Evolutionary conservation across 2,888 invertebrate genomes (phyloP).

Genomic region (Pediacus dermestoides): DNA sequence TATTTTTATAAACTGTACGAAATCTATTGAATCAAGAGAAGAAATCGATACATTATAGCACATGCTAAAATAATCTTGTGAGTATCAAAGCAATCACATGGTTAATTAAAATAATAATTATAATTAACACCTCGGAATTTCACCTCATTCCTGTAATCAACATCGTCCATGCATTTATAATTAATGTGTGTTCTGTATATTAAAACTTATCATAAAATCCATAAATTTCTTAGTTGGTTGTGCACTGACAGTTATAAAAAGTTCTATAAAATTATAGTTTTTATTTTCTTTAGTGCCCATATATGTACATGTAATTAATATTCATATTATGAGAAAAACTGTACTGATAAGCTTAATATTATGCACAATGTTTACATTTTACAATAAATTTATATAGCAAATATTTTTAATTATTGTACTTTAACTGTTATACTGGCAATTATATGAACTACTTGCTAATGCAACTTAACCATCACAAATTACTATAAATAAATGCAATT

Average conservation of each 20-base stretch:
- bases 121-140: constrained; percentile 21
- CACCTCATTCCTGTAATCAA: constrained; percentile 9
- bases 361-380: constrained; percentile 14
- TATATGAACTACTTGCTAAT: no score
- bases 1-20: no score
- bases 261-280: constrained; percentile 12
- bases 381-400: no score
- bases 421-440: no score
- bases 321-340: constrained; percentile 11
- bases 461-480: no score
- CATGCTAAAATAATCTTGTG: no score
- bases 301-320: constrained; percentile 12
- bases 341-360: constrained; percentile 11
- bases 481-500: no score
- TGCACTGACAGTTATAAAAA: constrained; percentile 6
- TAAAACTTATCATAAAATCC: constrained; percentile 7
- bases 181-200: no score
- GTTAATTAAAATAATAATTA: constrained; percentile 17
- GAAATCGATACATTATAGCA: no score
- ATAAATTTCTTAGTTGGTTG: constrained; percentile 6
- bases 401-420: no score
- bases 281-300: constrained; percentile 12
- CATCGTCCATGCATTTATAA: constrained; percentile 1
- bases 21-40: no score
- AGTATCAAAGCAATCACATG: not conserved